Conservation (phyloP, 2,113 vertebrate species). For the Microcebus lehilahytsara region DNA sequence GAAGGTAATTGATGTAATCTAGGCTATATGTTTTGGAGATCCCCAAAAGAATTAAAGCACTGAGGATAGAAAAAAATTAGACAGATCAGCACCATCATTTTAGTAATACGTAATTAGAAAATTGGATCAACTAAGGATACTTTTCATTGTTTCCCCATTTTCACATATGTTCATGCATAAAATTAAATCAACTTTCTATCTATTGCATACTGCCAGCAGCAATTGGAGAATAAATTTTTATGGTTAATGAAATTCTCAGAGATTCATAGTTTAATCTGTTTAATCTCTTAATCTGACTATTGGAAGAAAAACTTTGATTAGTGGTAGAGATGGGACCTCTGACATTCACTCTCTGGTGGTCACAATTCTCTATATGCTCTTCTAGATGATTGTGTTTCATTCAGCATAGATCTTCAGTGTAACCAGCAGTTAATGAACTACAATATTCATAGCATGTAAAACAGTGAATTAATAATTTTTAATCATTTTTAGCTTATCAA, state of each 20-base stretch:
- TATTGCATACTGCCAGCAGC: background rate
- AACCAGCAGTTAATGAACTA: background rate
- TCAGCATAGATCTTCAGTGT: background rate
- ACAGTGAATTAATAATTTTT: background rate
- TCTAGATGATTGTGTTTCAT: background rate
- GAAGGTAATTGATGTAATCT: background rate
- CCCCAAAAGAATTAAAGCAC: background rate
- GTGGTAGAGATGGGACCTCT: background rate
- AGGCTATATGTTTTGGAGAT: background rate
- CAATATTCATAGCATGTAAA: background rate
- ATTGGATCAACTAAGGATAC: background rate
- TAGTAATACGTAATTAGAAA: slow-evolving; percentile 4
- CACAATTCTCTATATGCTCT: background rate
- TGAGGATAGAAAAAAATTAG: background rate
- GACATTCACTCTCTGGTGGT: background rate
- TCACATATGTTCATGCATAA: background rate
- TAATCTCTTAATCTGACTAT: background rate
- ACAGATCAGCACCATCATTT: background rate
- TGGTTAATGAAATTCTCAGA: background rate
- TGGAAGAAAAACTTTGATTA: background rate
- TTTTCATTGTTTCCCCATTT: background rate
- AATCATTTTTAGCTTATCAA: background rate
- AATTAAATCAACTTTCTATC: background rate
- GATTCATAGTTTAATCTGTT: background rate
- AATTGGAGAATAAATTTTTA: background rate